phyloP scores from a whole-genome alignment of 1,140 invertebrate species.

The Zelostemma sp. region DNA sequence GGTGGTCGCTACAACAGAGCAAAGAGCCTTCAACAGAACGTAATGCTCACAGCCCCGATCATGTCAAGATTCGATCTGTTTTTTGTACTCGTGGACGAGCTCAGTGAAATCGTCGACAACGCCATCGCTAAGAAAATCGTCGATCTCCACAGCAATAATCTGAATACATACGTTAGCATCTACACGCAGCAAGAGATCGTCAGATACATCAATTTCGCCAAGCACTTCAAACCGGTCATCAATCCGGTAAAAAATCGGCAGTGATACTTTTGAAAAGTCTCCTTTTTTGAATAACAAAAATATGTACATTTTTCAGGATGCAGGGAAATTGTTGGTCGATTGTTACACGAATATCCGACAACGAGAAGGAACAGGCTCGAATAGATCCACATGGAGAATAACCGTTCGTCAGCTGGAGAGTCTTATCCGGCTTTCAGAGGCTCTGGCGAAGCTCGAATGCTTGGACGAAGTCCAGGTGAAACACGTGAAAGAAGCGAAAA shows the following conservation, averaged over 20 bases:
- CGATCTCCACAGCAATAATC: slow-evolving; percentile 89
- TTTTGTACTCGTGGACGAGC: slow-evolving; percentile 97
- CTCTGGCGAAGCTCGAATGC: slow-evolving; percentile 96
- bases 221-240: slow-evolving; percentile 96
- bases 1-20: slow-evolving; percentile 96
- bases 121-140: slow-evolving; percentile 97
- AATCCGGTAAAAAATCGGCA: slow-evolving; percentile 67
- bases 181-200: slow-evolving; percentile 91
- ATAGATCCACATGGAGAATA: slow-evolving; percentile 91
- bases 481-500: slow-evolving; percentile 93
- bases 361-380: slow-evolving; percentile 80
- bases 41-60: slow-evolving; percentile 93
- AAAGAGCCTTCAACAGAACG: slow-evolving; percentile 96
- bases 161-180: slow-evolving; percentile 80
- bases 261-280: too few species aligned
- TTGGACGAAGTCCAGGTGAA: slow-evolving; percentile 86
- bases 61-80: slow-evolving; percentile 99
- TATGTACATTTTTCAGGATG: slow-evolving; percentile 80
- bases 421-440: slow-evolving; percentile 96
- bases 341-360: slow-evolving; percentile 91
- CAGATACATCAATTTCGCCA: slow-evolving; percentile 95
- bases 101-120: slow-evolving; percentile 95
- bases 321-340: slow-evolving; percentile 86
- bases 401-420: slow-evolving; percentile 99
- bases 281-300: too few species aligned